Evolutionary conservation across 2,113 vertebrate genomes (phyloP).

Genomic region (Plecotus auritus): DNA sequence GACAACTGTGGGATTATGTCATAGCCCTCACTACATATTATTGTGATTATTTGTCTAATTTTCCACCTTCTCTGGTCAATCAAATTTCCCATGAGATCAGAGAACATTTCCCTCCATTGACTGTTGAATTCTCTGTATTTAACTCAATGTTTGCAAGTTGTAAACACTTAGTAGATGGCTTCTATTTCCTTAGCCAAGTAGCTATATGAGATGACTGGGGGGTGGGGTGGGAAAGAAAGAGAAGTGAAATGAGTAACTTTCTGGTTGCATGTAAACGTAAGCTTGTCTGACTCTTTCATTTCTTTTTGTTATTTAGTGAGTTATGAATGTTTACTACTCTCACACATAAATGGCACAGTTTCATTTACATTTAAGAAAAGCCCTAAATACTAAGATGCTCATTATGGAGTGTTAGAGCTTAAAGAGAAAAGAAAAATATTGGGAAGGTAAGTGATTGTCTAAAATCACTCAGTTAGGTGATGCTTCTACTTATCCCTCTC

Average conservation of each 20-base stretch:
- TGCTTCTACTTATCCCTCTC: neutral
- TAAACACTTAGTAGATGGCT: neutral
- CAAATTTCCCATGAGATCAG: neutral
- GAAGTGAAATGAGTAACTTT: neutral
- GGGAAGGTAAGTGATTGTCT: neutral
- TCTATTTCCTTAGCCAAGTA: neutral
- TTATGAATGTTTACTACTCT: neutral
- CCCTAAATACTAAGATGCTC: neutral
- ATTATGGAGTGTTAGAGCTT: neutral
- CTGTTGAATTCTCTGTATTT: neutral
- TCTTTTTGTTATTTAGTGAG: neutral
- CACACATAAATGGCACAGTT: neutral
- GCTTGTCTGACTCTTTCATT: neutral
- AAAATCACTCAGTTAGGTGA: neutral
- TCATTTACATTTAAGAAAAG: neutral
- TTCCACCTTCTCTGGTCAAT: conserved; percentile 21
- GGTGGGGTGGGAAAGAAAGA: neutral
- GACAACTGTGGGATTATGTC: conserved; percentile 45
- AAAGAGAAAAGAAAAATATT: neutral
- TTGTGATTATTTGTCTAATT: conserved; percentile 45
- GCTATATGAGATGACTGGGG: neutral
- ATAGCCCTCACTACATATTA: conserved; percentile 13
- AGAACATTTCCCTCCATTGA: neutral
- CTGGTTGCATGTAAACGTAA: neutral
- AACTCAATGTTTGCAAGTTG: neutral